Conservation (phyloP, 35 echinoderm and acorn worm genomes). For the Heliocidaris tuberculata region DNA sequence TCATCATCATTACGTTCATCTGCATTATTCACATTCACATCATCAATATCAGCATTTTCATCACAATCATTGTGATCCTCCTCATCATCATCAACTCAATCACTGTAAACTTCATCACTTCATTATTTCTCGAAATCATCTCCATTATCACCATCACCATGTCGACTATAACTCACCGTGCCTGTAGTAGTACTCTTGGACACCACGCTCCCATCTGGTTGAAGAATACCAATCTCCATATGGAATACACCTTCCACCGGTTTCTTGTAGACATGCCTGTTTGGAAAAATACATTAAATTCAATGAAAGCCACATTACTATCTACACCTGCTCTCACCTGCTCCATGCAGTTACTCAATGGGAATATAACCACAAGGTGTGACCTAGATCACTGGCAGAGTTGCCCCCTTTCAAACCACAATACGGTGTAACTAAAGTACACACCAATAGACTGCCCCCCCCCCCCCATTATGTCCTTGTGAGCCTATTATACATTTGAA, state of each 20-base stretch:
- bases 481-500: too few species aligned
- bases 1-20: constrained; percentile 1
- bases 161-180: background rate
- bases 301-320: background rate
- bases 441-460: too few species aligned
- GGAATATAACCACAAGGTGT: background rate
- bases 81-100: constrained; percentile 19
- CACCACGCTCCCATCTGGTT: background rate
- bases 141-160: constrained; percentile 18
- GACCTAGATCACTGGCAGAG: background rate
- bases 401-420: too few species aligned
- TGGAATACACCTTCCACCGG: background rate
- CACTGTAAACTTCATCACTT: background rate
- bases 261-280: constrained; percentile 39
- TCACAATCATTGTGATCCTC: constrained; percentile 39
- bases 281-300: background rate
- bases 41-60: constrained; percentile 33
- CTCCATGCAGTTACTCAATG: background rate
- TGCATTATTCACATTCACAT: background rate
- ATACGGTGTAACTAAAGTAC: too few species aligned
- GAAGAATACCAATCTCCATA: constrained; percentile 12
- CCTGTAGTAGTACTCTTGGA: background rate
- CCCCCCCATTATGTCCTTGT: too few species aligned
- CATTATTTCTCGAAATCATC: background rate
- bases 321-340: background rate